Percentiles rank a stretch among this genome's conserved stretches.
Evolutionary conservation across 2,113 vertebrate genomes (phyloP).

Genomic region (Zonotrichia leucophrys): DNA sequence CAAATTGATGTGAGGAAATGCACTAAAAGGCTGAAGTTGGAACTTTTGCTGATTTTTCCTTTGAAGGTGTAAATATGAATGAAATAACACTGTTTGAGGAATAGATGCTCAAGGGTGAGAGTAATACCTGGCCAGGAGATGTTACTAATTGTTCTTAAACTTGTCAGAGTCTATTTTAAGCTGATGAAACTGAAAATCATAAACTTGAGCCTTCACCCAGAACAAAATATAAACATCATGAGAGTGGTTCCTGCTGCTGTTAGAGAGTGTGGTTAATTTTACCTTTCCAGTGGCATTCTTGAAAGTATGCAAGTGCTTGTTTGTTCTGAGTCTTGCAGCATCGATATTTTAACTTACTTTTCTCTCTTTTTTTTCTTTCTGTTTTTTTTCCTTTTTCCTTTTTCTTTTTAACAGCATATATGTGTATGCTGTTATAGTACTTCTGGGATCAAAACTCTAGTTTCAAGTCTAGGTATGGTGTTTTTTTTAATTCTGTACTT

Average conservation of each 20-base stretch:
- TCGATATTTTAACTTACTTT: accelerated
- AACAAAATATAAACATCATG: not conserved
- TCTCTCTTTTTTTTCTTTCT: accelerated
- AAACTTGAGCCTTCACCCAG: not conserved
- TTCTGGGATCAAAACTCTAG: not conserved
- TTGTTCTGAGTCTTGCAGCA: not conserved
- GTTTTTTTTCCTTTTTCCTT: too few relatives aligned
- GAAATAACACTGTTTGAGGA: not conserved
- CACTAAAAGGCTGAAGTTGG: not conserved
- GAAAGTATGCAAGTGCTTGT: not conserved
- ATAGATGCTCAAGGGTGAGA: not conserved
- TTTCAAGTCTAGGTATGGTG: not conserved
- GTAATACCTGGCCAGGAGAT: not conserved
- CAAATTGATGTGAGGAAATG: not conserved
- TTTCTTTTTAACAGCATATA: too few relatives aligned
- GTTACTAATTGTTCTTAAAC: not conserved
- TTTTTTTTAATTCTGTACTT: not conserved
- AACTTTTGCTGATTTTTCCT: not conserved
- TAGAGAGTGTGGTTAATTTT: not conserved
- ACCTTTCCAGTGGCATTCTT: not conserved
- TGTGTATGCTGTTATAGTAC: not conserved
- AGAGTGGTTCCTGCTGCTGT: constrained; percentile 15
- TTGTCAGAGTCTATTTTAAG: constrained; percentile 13
- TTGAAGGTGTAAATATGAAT: not conserved
- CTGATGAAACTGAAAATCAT: constrained; percentile 5